Base-by-base conservation (phyloP, 2,113 vertebrate genomes). In the Mesitornis unicolor region DNA sequence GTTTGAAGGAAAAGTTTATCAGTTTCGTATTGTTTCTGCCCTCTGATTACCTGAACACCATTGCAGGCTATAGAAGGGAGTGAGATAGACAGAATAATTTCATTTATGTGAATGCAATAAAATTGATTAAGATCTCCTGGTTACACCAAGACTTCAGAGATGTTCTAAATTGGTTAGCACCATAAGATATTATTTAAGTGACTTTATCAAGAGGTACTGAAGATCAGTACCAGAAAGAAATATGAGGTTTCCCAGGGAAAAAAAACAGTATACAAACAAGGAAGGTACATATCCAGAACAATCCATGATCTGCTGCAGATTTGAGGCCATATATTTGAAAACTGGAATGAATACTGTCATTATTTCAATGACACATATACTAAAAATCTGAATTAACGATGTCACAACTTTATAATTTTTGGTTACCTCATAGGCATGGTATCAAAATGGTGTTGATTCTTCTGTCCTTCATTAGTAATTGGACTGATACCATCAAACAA, bases 231-330 rank as follows among this genome's bases (percentile, higher is more conserved):
- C 38, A 54, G 60, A 87, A 95, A 65, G 53, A 87, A 84, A 57
- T 16, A 19, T 21, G 35, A 76, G 13, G 54, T 70, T 85, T 64
- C 20, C 14, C 40, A n/a, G 14, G 33, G 6, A 45, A 36, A 63
- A 36, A 63, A 57, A 19, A 24, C 20, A 14, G 2, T 40, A 3
- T 28, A 28, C 5, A n/a, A n/a, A 25, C 9, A 85, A 68, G 36
- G 21, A 47, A 71, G 43, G 5, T 68, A 64, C 28, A 88, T 75
- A 60, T 60, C 26, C 16, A 56, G 13, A 54, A 16, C 25, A 36
- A 0, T n/a, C 0, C 0, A 16, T 59, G 24, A 43, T 42, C 25
- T 90, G 25, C 53, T 17, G 9, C 29, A 40, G 51, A 11, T 83
- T 53, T 85, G 20, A 88, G 24, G 40, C 48, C 6, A 19, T 45